Conservation (phyloP, 2,113 vertebrate species). For the Pollimyrus isidori region DNA sequence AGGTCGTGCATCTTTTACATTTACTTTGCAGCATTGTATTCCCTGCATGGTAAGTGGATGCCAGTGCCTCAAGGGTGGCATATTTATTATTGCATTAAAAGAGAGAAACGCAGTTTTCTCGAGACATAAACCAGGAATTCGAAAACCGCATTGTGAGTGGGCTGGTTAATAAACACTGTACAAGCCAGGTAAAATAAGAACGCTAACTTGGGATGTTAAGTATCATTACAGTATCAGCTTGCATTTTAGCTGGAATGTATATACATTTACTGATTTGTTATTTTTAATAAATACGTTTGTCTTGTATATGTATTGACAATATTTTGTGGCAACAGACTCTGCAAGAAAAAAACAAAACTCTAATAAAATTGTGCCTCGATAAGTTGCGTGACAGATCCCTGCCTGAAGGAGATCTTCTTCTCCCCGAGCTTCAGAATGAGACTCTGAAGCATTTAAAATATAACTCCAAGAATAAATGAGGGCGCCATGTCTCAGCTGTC, state of each 20-base stretch:
- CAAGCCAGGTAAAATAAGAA: background rate
- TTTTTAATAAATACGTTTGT: background rate
- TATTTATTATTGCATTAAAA: background rate
- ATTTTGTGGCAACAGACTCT: background rate
- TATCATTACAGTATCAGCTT: background rate
- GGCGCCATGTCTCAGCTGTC: conserved; percentile 68
- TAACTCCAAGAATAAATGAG: background rate
- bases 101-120: background rate
- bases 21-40: background rate
- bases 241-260: background rate
- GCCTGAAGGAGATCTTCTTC: background rate
- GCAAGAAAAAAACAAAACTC: background rate
- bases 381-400: background rate
- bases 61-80: background rate
- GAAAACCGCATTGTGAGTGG: background rate
- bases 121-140: background rate
- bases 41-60: background rate
- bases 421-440: background rate
- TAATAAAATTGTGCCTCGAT: background rate
- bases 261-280: background rate
- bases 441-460: background rate
- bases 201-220: background rate
- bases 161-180: background rate
- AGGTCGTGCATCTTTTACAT: background rate
- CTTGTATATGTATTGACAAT: background rate